Percentiles rank a stretch among this genome's conserved stretches.
Evolutionary conservation across 2,113 vertebrate genomes (phyloP).

Genomic region (Trinectes maculatus): DNA sequence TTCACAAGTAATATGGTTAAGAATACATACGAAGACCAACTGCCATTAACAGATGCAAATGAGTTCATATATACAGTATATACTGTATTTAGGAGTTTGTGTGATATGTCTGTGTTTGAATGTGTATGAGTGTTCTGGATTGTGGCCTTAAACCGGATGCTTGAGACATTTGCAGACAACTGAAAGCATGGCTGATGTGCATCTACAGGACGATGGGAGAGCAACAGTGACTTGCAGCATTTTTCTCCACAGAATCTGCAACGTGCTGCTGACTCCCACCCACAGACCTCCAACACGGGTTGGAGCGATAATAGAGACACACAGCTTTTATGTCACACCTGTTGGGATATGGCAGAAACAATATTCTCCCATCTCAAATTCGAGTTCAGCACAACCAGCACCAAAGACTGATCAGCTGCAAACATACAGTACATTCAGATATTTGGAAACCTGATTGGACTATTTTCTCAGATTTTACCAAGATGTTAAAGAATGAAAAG

Average conservation of each 20-base stretch:
- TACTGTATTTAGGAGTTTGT: not conserved
- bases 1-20: no score
- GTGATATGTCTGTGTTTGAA: not conserved
- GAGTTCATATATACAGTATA: not conserved
- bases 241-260: slow-evolving; percentile 56
- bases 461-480: not conserved
- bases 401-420: no score
- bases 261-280: slow-evolving; percentile 53
- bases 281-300: slow-evolving; percentile 50
- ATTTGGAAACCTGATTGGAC: slow-evolving; percentile 3
- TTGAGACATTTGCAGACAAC: slow-evolving; percentile 29
- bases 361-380: no score
- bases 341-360: not conserved
- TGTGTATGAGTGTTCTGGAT: not conserved
- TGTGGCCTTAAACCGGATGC: slow-evolving; percentile 24
- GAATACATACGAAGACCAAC: no score
- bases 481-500: not conserved
- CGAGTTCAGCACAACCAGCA: no score
- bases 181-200: slow-evolving; percentile 59
- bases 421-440: not conserved
- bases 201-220: slow-evolving; percentile 32
- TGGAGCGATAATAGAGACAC: slow-evolving; percentile 63
- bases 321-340: not conserved
- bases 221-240: slow-evolving; percentile 60
- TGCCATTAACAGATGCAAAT: not conserved